phyloP scores from a whole-genome alignment of 2,797 vertebrate species.

The Columba guinea region DNA sequence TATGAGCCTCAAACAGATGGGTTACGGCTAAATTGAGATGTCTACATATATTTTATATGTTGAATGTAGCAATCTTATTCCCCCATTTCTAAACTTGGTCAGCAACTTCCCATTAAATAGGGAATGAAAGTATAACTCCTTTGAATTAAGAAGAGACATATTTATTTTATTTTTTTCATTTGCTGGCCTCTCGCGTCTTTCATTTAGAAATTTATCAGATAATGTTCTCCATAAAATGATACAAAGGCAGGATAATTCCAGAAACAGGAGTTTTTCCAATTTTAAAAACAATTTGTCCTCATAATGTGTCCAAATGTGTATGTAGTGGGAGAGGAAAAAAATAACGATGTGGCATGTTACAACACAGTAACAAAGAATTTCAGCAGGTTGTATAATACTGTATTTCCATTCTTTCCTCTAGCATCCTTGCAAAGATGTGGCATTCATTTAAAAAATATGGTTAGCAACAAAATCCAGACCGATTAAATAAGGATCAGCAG shows the following conservation, averaged over 20 bases:
- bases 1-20: neutral
- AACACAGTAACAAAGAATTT: neutral
- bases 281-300: neutral
- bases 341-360: neutral
- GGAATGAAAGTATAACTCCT: neutral
- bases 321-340: neutral
- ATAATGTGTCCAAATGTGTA: neutral
- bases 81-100: neutral
- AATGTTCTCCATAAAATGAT: neutral
- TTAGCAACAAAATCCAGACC: constrained; percentile 15
- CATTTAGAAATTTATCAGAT: neutral
- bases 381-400: neutral
- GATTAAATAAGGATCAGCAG: neutral
- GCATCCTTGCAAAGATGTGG: neutral
- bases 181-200: neutral
- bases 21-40: neutral
- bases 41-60: neutral
- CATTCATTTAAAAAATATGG: neutral
- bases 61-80: neutral
- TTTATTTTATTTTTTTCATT: neutral
- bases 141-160: neutral
- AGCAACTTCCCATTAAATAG: neutral
- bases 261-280: neutral
- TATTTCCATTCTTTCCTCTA: neutral
- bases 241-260: neutral